Evolutionary conservation across 2,113 vertebrate species (phyloP), one percentile per base, ranked within the genome.

Genomic region (Gyps fulvus): DNA sequence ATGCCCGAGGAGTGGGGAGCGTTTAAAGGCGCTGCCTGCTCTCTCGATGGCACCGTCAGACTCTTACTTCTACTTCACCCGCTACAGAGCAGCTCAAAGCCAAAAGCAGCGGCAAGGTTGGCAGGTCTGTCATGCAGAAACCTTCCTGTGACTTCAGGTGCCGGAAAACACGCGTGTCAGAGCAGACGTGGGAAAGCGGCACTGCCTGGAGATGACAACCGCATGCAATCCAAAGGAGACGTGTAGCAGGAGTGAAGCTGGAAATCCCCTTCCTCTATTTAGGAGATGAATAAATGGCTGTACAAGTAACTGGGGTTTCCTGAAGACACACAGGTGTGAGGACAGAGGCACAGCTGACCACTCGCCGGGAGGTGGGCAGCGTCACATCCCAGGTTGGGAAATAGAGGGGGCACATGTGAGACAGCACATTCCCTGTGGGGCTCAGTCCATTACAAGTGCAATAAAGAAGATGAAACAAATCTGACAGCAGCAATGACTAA

Each of bases 211-310:
- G 63, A n/a, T 25, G 23, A 6, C 18, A 47, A 78, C 27, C 17
- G 9, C 2, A 7, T 3, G 27, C 3, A 3, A 45, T 52, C 25
- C 1, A 2, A 47, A 69, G 38, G 31, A 54, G 27, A 59, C 2
- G 2, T 2, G 9, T 29, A 62, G 18, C n/a, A 29, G 80, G 61
- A 57, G 32, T 6, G 26, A 87, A 69, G 72, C 18, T 63, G 66
- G 34, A 52, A 84, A 83, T 42, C 32, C 31, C 13, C 8, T 40
- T 31, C 67, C 34, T 63, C 43, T 63, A 38, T 26, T 82, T 65
- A 8, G 20, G 58, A 82, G 18, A n/a, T 19, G 23, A 82, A 61
- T 36, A 81, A 89, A 82, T 14, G 17, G 45, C 8, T 49, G 50
- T 23, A 12, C 11, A 54, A 71, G 34, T 70, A 47, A 47, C 18